These are phyloP conservation scores for Dinomys branickii DNA, from an alignment of 2,113 vertebrate genomes.

Conservation along the genomic window DNA sequence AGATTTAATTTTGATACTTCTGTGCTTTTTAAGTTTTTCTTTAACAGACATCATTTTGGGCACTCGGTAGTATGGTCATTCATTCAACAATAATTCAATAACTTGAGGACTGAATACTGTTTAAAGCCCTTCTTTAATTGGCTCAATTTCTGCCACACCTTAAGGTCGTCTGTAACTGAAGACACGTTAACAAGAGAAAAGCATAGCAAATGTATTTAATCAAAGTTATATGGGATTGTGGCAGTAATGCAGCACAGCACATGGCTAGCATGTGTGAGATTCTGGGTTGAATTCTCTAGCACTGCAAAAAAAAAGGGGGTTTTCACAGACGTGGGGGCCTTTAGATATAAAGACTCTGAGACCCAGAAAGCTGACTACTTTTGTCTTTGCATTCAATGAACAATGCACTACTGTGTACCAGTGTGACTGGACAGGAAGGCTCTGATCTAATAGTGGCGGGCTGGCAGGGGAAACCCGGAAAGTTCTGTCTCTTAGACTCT, in stretches of 20 bases:
- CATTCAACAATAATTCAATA: slow-evolving; percentile 21
- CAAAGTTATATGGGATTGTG: background rate
- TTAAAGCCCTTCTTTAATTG: background rate
- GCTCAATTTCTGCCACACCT: background rate
- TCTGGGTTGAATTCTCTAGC: background rate
- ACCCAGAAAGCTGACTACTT: background rate
- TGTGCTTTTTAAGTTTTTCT: background rate
- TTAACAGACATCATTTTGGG: background rate
- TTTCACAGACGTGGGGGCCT: background rate
- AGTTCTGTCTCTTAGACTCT: background rate
- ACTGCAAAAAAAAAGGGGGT: background rate
- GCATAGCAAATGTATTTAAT: background rate
- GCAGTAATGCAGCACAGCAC: background rate
- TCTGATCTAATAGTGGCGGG: background rate
- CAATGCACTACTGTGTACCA: background rate
- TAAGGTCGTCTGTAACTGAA: background rate
- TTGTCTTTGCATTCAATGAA: background rate
- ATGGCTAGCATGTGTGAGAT: background rate
- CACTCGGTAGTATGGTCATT: background rate
- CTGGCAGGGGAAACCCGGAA: background rate
- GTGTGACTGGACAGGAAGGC: background rate
- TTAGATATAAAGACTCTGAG: background rate
- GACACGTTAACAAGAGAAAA: background rate
- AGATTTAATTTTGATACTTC: slow-evolving; percentile 19
- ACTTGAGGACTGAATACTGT: background rate